These are phyloP conservation scores for Dunckerocampus dactyliophorus DNA, from an alignment of 2,113 vertebrate genomes.

Conservation along the genomic window DNA sequence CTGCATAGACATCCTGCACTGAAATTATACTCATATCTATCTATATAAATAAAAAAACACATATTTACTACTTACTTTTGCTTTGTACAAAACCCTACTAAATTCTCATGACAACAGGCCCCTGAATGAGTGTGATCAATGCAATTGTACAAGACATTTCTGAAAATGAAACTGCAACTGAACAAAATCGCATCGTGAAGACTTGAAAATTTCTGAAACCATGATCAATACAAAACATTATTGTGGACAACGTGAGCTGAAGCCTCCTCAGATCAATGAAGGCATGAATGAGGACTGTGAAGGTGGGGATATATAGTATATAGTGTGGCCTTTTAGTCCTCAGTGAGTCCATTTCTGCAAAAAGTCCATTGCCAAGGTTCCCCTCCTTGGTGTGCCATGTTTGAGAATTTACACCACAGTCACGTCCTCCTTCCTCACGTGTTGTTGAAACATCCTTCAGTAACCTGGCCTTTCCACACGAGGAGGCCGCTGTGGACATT, in stretches of 20 bases:
- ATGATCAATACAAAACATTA: conserved; percentile 27
- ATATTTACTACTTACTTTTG: background rate
- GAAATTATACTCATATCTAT: too few relatives aligned
- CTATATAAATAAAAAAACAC: too few relatives aligned
- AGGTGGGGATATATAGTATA: conserved; percentile 35
- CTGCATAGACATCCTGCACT: too few relatives aligned
- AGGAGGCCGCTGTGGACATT: conserved; percentile 5
- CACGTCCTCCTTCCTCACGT: conserved; percentile 16
- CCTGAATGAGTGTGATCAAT: conserved; percentile 27
- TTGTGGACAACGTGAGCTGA: conserved; percentile 10
- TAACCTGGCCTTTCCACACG: conserved; percentile 2
- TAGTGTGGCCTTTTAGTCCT: conserved; percentile 38
- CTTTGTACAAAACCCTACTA: background rate
- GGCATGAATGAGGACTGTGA: conserved; percentile 57
- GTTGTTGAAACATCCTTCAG: background rate
- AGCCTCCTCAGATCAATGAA: conserved; percentile 51
- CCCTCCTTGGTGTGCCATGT: conserved; percentile 11
- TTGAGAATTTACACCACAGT: conserved; percentile 26
- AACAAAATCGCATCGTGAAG: conserved; percentile 27
- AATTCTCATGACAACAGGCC: background rate
- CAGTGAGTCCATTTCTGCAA: conserved; percentile 37
- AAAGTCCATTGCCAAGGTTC: conserved; percentile 27
- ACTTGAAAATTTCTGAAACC: conserved; percentile 24
- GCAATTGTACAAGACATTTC: conserved; percentile 34
- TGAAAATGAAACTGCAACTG: conserved; percentile 33